A percentile compares a stretch with the other conserved stretches of the same genome.
These are phyloP conservation scores for Peromyscus leucopus DNA, from an alignment of 2,113 vertebrate genomes.

Conservation along the genomic window DNA sequence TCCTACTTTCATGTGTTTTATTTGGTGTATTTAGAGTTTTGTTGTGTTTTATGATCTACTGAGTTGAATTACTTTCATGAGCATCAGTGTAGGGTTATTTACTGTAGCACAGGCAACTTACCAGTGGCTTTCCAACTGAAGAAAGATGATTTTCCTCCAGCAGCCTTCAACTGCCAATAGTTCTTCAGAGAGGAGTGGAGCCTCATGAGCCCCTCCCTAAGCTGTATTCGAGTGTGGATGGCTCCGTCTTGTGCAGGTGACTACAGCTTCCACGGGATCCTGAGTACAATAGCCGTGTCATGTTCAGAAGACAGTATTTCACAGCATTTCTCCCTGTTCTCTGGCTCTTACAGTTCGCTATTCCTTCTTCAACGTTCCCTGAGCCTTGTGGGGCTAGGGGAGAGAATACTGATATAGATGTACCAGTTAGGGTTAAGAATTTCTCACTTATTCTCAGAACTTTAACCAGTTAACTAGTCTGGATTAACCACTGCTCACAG, in stretches of 20 bases:
- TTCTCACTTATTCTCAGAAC: not conserved
- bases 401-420: not conserved
- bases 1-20: not conserved
- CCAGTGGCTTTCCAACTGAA: not conserved
- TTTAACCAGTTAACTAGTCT: not conserved
- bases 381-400: not conserved
- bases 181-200: not conserved
- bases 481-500: not conserved
- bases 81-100: not conserved
- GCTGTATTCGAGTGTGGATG: not conserved
- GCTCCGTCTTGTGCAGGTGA: not conserved
- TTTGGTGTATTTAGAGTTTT: not conserved
- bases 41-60: not conserved
- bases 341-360: not conserved
- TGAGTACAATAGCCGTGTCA: not conserved
- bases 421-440: not conserved
- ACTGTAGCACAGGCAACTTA: not conserved
- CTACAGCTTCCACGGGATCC: not conserved
- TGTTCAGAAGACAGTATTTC: not conserved
- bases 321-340: not conserved
- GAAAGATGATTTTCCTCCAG: not conserved
- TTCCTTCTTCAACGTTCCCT: not conserved
- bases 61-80: not conserved
- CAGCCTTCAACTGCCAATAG: not conserved
- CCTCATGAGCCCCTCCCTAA: not conserved